Conservation (phyloP, 2,113 vertebrate genomes). For the Megatriorchis doriae region DNA sequence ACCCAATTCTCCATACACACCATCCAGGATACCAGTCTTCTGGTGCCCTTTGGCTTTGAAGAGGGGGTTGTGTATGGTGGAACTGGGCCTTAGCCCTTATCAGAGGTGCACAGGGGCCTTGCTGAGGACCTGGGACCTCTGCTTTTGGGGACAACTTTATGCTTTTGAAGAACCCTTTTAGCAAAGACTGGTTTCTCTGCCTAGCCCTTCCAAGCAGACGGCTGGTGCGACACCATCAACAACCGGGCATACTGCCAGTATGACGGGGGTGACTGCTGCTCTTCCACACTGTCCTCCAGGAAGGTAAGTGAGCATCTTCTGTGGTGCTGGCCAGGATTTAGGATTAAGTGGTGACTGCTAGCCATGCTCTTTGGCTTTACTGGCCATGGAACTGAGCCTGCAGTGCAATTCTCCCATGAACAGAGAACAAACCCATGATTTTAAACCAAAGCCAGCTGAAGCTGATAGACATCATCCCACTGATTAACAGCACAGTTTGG, state of each 20-base stretch:
- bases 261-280: slow-evolving; percentile 96
- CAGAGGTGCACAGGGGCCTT: background rate
- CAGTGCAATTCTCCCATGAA: background rate
- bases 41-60: background rate
- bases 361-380: background rate
- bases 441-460: slow-evolving; percentile 43
- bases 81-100: background rate
- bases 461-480: background rate
- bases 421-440: background rate
- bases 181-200: background rate
- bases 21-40: background rate
- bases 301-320: slow-evolving; percentile 80
- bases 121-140: background rate
- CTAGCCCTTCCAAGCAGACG: slow-evolving; percentile 93
- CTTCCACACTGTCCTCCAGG: slow-evolving; percentile 91
- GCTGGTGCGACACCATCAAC: slow-evolving; percentile 98
- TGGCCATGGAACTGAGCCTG: background rate
- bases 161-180: background rate
- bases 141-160: background rate
- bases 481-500: background rate
- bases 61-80: background rate
- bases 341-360: background rate
- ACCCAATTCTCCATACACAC: background rate
- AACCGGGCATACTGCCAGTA: slow-evolving; percentile 96
- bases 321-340: accelerated